Conservation (phyloP, 2,113 vertebrate genomes). For the Neopipo cinnamomea region DNA sequence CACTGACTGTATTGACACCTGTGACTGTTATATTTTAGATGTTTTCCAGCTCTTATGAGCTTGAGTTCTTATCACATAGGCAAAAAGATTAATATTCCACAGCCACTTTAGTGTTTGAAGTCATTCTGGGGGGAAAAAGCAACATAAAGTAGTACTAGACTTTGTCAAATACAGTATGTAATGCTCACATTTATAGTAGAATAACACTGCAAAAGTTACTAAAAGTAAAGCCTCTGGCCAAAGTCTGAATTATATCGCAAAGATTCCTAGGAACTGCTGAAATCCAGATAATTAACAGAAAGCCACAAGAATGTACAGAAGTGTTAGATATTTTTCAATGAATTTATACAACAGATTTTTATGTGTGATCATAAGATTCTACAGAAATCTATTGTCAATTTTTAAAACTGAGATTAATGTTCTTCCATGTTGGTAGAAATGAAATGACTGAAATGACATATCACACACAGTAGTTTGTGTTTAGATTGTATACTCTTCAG, state of each 20-base stretch:
- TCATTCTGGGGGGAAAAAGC: not conserved
- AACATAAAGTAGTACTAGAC: not conserved
- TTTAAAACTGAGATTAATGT: not conserved
- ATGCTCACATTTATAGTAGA: not conserved
- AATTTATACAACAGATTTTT: not conserved
- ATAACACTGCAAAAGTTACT: not conserved
- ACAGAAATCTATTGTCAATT: not conserved
- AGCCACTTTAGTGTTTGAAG: not conserved
- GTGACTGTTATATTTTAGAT: not conserved
- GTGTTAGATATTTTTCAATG: not conserved
- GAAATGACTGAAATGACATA: not conserved
- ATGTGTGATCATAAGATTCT: not conserved
- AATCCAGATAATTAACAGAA: not conserved
- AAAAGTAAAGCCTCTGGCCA: not conserved
- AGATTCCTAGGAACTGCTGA: not conserved
- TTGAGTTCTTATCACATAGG: not conserved
- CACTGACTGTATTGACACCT: constrained; percentile 29
- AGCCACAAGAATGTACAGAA: not conserved
- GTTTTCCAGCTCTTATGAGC: not conserved
- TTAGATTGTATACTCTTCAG: not conserved
- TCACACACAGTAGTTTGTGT: not conserved
- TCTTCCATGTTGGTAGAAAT: not conserved
- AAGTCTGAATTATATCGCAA: not conserved
- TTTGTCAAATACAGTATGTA: not conserved
- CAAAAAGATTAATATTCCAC: not conserved